Base-by-base conservation (phyloP, 2,797 vertebrate genomes). In the Kryptolebias ocellatus region DNA sequence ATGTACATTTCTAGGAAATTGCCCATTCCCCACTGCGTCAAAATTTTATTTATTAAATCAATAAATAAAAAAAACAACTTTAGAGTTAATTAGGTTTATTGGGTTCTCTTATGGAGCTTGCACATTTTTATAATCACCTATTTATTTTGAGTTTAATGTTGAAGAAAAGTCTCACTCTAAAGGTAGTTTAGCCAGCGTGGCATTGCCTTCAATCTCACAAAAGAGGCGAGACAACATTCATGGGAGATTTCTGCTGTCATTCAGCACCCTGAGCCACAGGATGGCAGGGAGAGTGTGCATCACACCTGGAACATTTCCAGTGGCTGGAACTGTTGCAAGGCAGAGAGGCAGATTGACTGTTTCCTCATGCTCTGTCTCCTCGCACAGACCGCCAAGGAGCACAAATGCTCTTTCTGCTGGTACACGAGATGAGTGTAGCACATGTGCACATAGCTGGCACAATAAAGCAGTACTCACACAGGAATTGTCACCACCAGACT, bases 401-500 rank as follows among this genome's bases (percentile, higher is more conserved):
- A 83, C 74, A 87, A 91, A 87, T 65, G 79, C 74, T 87, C 83
- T 79, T 87, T 86, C 80, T 49, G 49, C 84, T 70, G 79, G 67
- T 72, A 79, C 81, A 80, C 76, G 62, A 78, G 72, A 85, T 29
- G 51, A 84, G 77, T 56, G 80, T 59, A 73, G 80, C 74, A 80
- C 87, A 84, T 83, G 83, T 83, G 79, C 80, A 79, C 69, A 78
- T 80, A 72, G 73, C 71, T 87, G 83, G 82, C 87, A 83, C 64
- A 64, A 52, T 69, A 53, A 31, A 67, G 72, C 67, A 71, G 77
- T 5, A 53, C 69, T 90, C 80, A 76, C 83, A 83, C 81, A 81
- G 84, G 86, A 89, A 86, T 74, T 87, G 80, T 86, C 88, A 83
- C 76, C 79, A 85, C 70, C 81, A 87, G 80, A 72, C 76, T 68